These are phyloP conservation scores for Cylloceria caligata DNA, from an alignment of 2,888 invertebrate species.

Conservation along the genomic window DNA sequence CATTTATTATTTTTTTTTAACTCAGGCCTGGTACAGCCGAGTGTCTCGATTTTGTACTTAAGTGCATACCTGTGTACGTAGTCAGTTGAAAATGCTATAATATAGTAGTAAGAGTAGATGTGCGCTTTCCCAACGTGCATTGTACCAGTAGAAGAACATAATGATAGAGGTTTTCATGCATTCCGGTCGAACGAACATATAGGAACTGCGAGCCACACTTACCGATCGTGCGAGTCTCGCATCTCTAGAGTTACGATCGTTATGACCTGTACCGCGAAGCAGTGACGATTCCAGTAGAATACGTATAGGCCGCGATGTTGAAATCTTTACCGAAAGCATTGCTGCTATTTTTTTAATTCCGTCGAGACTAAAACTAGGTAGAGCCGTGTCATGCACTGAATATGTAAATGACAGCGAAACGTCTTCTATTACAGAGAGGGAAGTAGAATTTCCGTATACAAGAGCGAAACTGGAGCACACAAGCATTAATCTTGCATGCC, in stretches of 20 bases:
- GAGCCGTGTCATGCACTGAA: slow-evolving; percentile 24
- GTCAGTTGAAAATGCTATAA: neutral
- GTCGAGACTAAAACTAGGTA: neutral
- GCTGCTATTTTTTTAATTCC: neutral
- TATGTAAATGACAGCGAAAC: slow-evolving; percentile 9
- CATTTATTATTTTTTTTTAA: no score
- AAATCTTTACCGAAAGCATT: neutral
- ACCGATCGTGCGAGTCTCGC: no score
- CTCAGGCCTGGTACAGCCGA: no score
- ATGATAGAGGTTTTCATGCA: slow-evolving; percentile 4
- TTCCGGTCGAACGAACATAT: slow-evolving; percentile 9
- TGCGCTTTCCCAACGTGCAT: slow-evolving; percentile 12
- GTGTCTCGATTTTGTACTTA: no score
- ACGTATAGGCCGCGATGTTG: neutral
- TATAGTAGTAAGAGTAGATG: neutral
- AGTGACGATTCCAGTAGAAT: neutral
- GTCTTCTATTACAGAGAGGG: neutral
- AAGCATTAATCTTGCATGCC: slow-evolving; percentile 1
- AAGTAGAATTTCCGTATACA: neutral
- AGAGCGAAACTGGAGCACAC: slow-evolving; percentile 15
- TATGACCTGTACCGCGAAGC: neutral
- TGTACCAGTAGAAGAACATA: neutral
- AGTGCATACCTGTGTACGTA: neutral
- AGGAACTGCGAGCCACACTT: neutral
- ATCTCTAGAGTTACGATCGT: neutral